Evolutionary conservation across 1,140 invertebrate genomes (phyloP), one percentile per base, ranked within the genome.

Genomic region (Holotrichia oblita): DNA sequence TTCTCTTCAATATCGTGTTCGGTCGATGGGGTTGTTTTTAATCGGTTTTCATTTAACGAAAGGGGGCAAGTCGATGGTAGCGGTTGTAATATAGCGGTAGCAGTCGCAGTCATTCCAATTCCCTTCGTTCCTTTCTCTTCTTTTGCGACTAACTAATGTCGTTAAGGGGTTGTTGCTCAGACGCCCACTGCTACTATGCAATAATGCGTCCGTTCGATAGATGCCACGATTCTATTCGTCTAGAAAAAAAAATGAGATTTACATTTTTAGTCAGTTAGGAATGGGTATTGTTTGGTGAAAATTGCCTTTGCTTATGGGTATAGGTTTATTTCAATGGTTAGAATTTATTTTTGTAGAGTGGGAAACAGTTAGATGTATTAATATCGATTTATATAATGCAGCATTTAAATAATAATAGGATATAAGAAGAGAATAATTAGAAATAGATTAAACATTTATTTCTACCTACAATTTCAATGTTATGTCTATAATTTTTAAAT

Each of bases 31-130:
- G 75, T 44, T 76, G 75, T 76, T 76, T 74, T 76, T 76, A 55
- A 48, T 76, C 75, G 75, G 75, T 76, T 76, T 76, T 76, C 75
- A 76, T 76, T 76, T 76, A 76, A 24, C 75, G 41, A 55, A 74
- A 55, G 75, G 75, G 75, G 41, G 75, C 34, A 74, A 72, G 24
- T 72, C 22, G 48, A 55, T 55, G 48, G 48, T 55, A 55, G 48
- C 17, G 14, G 48, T 55, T 55, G 6, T 55, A 3, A 17, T 22
- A 69, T 34, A 69, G 20, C 61, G 22, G 22, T 69, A 41, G 40
- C 17, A 41, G 17, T 74, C 73, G 73, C 22, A 69, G 24, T 10
- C 22, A 17, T 27, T 69, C 20, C 17, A 27, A 69, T 69, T 69
- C 61, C 61, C 61, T 69, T 69, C 61, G 22, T 27, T 69, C 22